Evolutionary conservation across 2,888 invertebrate genomes (phyloP), one percentile per base, ranked within the genome.

Genomic region (Parnassius glacialis): DNA sequence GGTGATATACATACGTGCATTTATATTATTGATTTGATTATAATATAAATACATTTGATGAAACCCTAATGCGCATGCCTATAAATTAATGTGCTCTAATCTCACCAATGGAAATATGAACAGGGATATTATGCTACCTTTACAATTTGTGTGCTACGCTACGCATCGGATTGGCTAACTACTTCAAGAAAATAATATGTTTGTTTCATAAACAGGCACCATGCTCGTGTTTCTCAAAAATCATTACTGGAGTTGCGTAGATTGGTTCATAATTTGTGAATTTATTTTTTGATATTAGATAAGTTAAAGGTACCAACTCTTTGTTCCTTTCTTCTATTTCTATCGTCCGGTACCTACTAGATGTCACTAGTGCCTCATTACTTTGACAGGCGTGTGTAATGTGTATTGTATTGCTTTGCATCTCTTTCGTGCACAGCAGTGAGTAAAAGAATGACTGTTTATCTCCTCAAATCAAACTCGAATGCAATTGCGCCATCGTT

Each of bases 321-420:
- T 34, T 34, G 34, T 34, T 34, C 34, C 7, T 34, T 7, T 34
- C 34, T 34, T 34, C 7, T 34, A 34, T 34, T 34, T 34, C 60
- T 57, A 51, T 50, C 42, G 60, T 42, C 58, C 51, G 45, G 44
- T 44, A 45, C 58, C 50, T 44, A 45, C 58, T 45, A 62, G 62
- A 62, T 62, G 62, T 58, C 62, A 59, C 58, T 62, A 50, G 50
- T 55, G 7, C 13, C 13, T 11, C 5, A 50, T 59, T 54, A 56
- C 47, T 50, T 52, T 61, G 63, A 56, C 59, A 61, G 58, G 53
- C 61, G 61, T 50, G 58, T 48, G 60, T 61, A 34, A 34, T 34
- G 34, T 34, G 34, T 34, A 34, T 25, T 25, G 25, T 25, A 54
- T 54, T 64, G 51, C 16, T 16, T 16, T 16, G 16, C 62, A 45